These are phyloP conservation scores for Hirundo rustica DNA, from an alignment of 2,797 vertebrate genomes.

Conservation along the genomic window DNA sequence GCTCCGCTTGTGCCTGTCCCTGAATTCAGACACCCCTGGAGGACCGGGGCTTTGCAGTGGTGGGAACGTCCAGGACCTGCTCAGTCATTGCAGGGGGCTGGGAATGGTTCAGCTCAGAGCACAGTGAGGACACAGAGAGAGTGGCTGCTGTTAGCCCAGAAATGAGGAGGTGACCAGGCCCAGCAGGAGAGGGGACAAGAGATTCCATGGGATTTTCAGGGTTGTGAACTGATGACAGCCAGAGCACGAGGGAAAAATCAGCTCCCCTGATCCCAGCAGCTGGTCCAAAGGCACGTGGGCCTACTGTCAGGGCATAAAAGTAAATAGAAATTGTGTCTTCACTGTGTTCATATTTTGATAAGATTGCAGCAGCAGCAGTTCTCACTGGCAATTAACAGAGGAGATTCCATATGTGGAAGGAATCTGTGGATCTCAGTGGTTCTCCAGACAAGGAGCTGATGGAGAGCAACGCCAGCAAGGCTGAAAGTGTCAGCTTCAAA, in stretches of 20 bases:
- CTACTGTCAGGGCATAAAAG: neutral
- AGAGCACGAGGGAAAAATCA: neutral
- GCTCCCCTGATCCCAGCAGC: neutral
- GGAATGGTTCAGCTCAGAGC: neutral
- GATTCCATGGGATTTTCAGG: neutral
- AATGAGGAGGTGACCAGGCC: neutral
- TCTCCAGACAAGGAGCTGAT: neutral
- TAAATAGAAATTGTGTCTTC: neutral
- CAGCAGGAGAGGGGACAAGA: neutral
- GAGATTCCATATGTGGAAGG: neutral
- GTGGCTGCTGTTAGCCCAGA: neutral
- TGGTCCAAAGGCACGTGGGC: neutral
- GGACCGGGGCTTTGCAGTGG: neutral
- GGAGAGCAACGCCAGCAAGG: neutral
- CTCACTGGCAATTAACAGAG: neutral
- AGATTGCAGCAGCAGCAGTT: neutral
- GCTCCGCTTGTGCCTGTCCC: accelerated
- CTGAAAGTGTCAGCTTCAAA: neutral
- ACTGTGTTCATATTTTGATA: neutral
- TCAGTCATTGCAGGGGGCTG: neutral
- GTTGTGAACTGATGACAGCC: neutral
- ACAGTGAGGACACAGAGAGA: neutral
- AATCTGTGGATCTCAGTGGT: neutral
- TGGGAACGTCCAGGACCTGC: neutral
- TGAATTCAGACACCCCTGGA: neutral